phyloP scores from a whole-genome alignment of 2,113 vertebrate genomes.

The Lophochroa leadbeateri region DNA sequence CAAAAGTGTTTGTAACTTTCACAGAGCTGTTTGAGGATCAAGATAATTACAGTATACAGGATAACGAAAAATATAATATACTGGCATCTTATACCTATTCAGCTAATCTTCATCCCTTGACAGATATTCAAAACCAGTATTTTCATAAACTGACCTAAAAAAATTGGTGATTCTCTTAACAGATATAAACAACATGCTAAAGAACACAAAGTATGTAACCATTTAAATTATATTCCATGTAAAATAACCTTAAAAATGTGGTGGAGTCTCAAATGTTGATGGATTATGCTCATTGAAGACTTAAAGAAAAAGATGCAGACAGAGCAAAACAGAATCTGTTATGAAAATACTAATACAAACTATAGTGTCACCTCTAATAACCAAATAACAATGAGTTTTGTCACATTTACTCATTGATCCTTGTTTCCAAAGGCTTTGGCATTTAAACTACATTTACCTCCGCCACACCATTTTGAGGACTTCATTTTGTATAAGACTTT shows the following conservation, averaged over 20 bases:
- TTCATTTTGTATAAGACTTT: background rate
- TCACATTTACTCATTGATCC: background rate
- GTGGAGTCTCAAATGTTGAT: background rate
- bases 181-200: conserved; percentile 63
- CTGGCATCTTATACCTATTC: conserved; percentile 61
- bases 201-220: conserved; percentile 36
- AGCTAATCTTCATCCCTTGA: conserved; percentile 70
- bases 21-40: conserved; percentile 74
- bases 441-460: background rate
- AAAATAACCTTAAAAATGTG: conserved; percentile 8
- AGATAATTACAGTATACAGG: conserved; percentile 73
- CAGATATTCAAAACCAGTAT: conserved; percentile 70
- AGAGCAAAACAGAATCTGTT: background rate
- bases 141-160: conserved; percentile 68
- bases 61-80: conserved; percentile 72
- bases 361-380: background rate
- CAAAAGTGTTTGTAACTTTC: conserved; percentile 67
- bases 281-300: background rate
- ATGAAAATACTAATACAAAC: background rate
- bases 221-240: background rate
- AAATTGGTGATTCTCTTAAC: conserved; percentile 52
- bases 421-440: background rate
- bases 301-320: background rate
- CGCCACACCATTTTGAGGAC: background rate
- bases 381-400: background rate